Evolutionary conservation across 1,140 invertebrate genomes (phyloP).

Genomic region (Metaphire vulgaris): DNA sequence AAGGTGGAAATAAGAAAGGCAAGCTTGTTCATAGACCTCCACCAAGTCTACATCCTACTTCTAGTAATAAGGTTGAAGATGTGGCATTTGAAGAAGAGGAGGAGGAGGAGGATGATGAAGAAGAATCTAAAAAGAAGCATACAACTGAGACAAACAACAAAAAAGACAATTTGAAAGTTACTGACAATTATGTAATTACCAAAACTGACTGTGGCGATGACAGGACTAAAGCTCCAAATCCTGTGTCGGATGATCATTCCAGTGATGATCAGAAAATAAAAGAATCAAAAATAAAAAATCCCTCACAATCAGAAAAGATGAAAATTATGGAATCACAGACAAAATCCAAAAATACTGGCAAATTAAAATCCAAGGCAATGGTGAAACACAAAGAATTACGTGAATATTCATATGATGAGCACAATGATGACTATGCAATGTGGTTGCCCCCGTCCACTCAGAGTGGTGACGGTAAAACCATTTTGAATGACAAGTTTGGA

Average conservation of each 20-base stretch:
- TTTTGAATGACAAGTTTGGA: conserved; percentile 73
- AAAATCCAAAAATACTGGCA: too few species aligned
- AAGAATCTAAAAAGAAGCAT: conserved; percentile 32
- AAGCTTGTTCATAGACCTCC: neutral
- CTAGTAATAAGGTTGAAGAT: neutral
- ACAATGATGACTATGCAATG: conserved; percentile 23
- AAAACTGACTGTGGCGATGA: conserved; percentile 5
- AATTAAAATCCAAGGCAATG: neutral
- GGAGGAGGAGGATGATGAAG: conserved; percentile 23
- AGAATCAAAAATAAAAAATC: neutral
- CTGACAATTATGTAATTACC: neutral
- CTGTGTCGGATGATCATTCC: neutral
- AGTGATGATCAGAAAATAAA: neutral
- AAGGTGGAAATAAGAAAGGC: conserved; percentile 23
- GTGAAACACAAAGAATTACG: conserved; percentile 30
- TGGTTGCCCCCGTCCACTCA: conserved; percentile 54
- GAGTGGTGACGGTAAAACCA: conserved; percentile 70
- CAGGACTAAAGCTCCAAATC: neutral
- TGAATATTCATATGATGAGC: conserved; percentile 16
- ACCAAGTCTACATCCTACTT: neutral
- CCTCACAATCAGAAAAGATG: neutral
- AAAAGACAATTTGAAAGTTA: neutral
- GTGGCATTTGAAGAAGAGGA: conserved; percentile 12
- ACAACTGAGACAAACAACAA: neutral
- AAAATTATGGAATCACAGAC: neutral